phyloP scores from a whole-genome alignment of 2,113 vertebrate species.

The Apodemus speciosus region DNA sequence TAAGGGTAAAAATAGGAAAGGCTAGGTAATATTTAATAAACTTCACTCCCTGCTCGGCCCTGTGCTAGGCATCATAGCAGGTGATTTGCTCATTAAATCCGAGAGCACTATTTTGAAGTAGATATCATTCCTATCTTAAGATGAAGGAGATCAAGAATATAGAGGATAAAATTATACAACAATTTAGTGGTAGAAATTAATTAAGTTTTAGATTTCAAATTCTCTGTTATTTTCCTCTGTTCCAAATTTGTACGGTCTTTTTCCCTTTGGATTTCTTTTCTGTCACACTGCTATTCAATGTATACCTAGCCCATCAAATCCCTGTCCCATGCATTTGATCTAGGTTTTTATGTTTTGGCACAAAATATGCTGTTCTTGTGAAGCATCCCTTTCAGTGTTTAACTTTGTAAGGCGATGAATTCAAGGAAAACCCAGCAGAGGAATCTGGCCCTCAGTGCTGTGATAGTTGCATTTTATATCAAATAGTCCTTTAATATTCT shows the following conservation, averaged over 20 bases:
- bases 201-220: slow-evolving; percentile 46
- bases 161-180: neutral
- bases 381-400: slow-evolving; percentile 53
- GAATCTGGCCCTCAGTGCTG: slow-evolving; percentile 48
- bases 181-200: neutral
- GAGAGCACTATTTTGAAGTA: neutral
- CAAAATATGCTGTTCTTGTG: slow-evolving; percentile 27
- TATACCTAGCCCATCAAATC: slow-evolving; percentile 18
- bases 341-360: slow-evolving; percentile 34
- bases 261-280: neutral
- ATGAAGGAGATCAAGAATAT: slow-evolving; percentile 23
- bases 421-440: slow-evolving; percentile 76
- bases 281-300: slow-evolving; percentile 8
- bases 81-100: slow-evolving; percentile 35
- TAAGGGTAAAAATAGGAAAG: slow-evolving; percentile 4
- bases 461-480: slow-evolving; percentile 78
- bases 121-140: slow-evolving; percentile 37
- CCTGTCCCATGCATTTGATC: neutral
- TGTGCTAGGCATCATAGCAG: neutral
- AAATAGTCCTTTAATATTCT: slow-evolving; percentile 79
- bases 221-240: neutral
- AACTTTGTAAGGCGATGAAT: slow-evolving; percentile 67
- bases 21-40: neutral
- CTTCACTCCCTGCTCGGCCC: neutral
- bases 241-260: neutral